Percentiles rank a stretch among this genome's conserved stretches.
Conservation (phyloP, 2,797 vertebrate species). For the Microctenopoma stevenorrisi region DNA sequence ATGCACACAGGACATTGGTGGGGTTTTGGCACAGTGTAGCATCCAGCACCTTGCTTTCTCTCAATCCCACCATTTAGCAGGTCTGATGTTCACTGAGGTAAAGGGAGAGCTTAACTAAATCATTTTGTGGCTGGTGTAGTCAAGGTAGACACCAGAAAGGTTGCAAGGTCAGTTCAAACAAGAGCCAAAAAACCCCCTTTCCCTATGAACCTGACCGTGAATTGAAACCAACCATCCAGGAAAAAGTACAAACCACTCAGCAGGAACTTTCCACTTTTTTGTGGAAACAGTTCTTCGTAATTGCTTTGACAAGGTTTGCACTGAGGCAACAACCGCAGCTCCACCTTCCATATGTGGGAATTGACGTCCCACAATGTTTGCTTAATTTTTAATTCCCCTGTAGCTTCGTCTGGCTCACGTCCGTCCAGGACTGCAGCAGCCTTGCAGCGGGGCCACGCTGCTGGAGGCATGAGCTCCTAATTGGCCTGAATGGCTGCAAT, state of each 20-base stretch:
- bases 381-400: constrained; percentile 38
- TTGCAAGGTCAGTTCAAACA: constrained; percentile 50
- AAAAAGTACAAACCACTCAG: constrained; percentile 39
- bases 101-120: constrained; percentile 35
- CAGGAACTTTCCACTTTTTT: constrained; percentile 44
- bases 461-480: constrained; percentile 67
- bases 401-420: constrained; percentile 18
- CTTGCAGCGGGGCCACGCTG: constrained; percentile 32
- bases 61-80: constrained; percentile 31
- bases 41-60: constrained; percentile 25
- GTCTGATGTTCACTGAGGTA: constrained; percentile 43
- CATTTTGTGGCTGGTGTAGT: constrained; percentile 30
- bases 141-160: constrained; percentile 35
- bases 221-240: constrained; percentile 39
- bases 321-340: constrained; percentile 31
- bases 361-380: constrained; percentile 64
- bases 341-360: constrained; percentile 55
- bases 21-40: constrained; percentile 9
- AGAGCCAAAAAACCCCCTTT: constrained; percentile 25
- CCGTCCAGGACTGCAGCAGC: constrained; percentile 70
- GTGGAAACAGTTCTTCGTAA: constrained; percentile 44
- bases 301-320: constrained; percentile 50
- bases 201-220: constrained; percentile 13
- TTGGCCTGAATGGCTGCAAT: constrained; percentile 74
- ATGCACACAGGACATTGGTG: constrained; percentile 25